phyloP scores from a whole-genome alignment of 1,140 invertebrate genomes.

The Papilio polytes region DNA sequence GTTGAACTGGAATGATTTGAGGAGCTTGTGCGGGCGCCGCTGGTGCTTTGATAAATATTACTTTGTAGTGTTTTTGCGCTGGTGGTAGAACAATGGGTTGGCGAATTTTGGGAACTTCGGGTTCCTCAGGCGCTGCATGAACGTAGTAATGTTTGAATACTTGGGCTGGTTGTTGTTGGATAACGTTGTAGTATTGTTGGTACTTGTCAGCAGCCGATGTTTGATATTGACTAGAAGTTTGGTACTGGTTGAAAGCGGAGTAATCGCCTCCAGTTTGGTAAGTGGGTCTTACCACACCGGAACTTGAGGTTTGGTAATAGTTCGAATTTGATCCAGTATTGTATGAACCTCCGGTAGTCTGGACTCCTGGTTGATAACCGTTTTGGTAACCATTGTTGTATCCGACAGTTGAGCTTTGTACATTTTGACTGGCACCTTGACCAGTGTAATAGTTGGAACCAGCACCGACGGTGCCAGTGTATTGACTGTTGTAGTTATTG shows the following conservation, averaged over 20 bases:
- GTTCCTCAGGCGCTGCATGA: constrained; percentile 75
- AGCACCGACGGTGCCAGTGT: neutral
- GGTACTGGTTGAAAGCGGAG: constrained; percentile 52
- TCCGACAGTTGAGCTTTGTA: constrained; percentile 1
- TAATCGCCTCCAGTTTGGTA: constrained; percentile 27
- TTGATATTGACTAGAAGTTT: constrained; percentile 60
- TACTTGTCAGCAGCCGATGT: constrained; percentile 53
- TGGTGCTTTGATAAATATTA: constrained; percentile 91
- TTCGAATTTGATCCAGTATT: constrained; percentile 38
- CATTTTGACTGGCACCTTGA: constrained; percentile 1
- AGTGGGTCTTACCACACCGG: constrained; percentile 36
- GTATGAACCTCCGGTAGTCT: neutral
- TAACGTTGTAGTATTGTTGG: constrained; percentile 61
- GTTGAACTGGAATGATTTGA: constrained; percentile 66
- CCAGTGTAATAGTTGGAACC: constrained; percentile 39
- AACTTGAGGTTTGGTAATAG: constrained; percentile 54
- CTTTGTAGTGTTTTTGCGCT: constrained; percentile 89
- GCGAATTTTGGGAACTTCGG: constrained; percentile 58
- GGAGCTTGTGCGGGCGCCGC: constrained; percentile 78
- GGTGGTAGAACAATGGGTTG: constrained; percentile 68
- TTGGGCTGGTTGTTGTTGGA: constrained; percentile 67
- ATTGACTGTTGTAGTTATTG: constrained; percentile 24
- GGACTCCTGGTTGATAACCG: constrained; percentile 9
- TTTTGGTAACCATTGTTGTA: constrained; percentile 5
- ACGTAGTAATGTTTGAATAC: constrained; percentile 78